A percentile compares a stretch with the other conserved stretches of the same genome.
Conservation (phyloP, 2,797 vertebrate species). For the Betta splendens region DNA sequence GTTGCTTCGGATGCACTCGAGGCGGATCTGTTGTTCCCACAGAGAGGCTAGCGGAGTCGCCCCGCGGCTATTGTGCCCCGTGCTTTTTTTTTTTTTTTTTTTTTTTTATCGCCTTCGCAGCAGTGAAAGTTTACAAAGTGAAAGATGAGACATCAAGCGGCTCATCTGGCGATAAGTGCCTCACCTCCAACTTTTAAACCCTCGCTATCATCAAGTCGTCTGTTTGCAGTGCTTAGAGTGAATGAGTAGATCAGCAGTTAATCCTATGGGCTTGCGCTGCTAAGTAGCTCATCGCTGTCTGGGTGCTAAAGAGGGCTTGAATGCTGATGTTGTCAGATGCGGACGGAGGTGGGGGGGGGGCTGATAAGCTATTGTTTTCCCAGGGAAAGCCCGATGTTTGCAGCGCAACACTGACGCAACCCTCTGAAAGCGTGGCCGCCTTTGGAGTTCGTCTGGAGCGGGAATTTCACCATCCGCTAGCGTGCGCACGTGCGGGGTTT, state of each 20-base stretch:
- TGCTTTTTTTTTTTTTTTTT: neutral
- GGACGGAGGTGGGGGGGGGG: slow-evolving; percentile 61
- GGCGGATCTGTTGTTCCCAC: slow-evolving; percentile 50
- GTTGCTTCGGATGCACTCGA: slow-evolving; percentile 49
- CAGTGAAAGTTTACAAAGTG: slow-evolving; percentile 73
- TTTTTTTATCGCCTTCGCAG: slow-evolving; percentile 51
- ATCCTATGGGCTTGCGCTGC: slow-evolving; percentile 72
- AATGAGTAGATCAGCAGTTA: slow-evolving; percentile 80
- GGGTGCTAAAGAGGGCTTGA: slow-evolving; percentile 69
- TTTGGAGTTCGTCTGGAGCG: slow-evolving; percentile 49
- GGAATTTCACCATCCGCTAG: slow-evolving; percentile 57
- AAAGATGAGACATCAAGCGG: slow-evolving; percentile 69
- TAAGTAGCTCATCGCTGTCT: slow-evolving; percentile 76
- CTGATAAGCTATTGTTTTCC: slow-evolving; percentile 79
- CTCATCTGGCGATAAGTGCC: slow-evolving; percentile 70
- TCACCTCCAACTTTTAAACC: slow-evolving; percentile 78
- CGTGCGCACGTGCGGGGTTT: slow-evolving; percentile 25
- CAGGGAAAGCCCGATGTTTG: slow-evolving; percentile 62
- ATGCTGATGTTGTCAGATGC: slow-evolving; percentile 78
- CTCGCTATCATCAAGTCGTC: slow-evolving; percentile 66
- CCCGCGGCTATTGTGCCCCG: slow-evolving; percentile 23
- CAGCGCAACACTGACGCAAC: slow-evolving; percentile 75
- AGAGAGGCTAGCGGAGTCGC: slow-evolving; percentile 49
- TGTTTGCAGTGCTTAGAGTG: slow-evolving; percentile 75
- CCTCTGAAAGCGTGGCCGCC: slow-evolving; percentile 59